These are phyloP conservation scores for Salvator merianae DNA, from an alignment of 2,113 vertebrate genomes.

Conservation along the genomic window DNA sequence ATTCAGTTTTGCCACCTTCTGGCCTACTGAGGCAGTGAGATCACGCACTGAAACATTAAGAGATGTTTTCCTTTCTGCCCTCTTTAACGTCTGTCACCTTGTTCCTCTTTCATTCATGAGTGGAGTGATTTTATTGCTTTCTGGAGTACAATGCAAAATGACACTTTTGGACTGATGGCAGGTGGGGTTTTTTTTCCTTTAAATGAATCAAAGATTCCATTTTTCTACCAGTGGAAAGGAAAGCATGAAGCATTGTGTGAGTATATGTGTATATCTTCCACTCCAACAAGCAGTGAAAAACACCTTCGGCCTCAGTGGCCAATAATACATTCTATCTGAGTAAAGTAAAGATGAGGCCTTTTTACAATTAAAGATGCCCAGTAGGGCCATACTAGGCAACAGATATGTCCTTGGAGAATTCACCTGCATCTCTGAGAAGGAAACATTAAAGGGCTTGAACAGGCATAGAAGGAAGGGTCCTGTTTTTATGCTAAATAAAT, in stretches of 20 bases:
- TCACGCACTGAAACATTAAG: neutral
- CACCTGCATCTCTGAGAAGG: constrained; percentile 1
- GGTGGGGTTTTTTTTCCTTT: neutral
- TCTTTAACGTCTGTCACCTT: neutral
- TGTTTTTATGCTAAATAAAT: constrained; percentile 27
- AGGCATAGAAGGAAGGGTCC: neutral
- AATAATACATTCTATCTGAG: neutral
- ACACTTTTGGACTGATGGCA: constrained; percentile 40
- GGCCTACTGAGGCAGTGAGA: neutral
- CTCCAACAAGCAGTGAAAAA: neutral
- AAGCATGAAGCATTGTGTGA: neutral
- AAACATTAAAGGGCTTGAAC: neutral
- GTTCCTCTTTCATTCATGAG: constrained; percentile 35
- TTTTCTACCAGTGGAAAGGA: neutral
- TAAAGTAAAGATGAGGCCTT: neutral
- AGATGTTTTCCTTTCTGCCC: neutral
- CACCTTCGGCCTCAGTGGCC: constrained; percentile 6
- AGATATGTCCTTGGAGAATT: constrained; percentile 19
- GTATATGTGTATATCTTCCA: neutral
- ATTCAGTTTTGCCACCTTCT: neutral
- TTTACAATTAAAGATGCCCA: constrained; percentile 4
- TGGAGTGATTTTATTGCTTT: constrained; percentile 36
- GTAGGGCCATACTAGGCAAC: neutral
- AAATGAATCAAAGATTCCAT: constrained; percentile 2
- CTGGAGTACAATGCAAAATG: constrained; percentile 40